phyloP scores from a whole-genome alignment of 2,113 vertebrate genomes.

The Austrofundulus limnaeus region DNA sequence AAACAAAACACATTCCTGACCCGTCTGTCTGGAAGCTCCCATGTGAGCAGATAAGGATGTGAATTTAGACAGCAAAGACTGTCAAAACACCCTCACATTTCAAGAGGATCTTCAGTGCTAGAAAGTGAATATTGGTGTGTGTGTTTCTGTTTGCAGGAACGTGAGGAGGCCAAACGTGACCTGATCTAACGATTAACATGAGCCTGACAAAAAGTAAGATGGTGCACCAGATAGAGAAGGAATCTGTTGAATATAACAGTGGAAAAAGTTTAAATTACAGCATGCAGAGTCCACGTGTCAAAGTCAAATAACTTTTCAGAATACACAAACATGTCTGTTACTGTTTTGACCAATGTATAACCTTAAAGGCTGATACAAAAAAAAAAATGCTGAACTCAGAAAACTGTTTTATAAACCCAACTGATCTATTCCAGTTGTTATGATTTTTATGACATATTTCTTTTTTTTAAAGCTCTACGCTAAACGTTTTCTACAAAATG shows the following conservation, averaged over 20 bases:
- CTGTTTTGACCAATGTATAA: background rate
- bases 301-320: background rate
- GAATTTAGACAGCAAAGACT: constrained; percentile 41
- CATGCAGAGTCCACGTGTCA: constrained; percentile 2
- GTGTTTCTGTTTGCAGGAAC: constrained; percentile 43
- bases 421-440: background rate
- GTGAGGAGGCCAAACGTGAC: constrained; percentile 49
- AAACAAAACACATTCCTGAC: constrained; percentile 74
- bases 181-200: constrained; percentile 21
- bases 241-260: background rate
- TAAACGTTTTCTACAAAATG: background rate
- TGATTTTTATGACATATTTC: too few relatives aligned
- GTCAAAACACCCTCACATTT: constrained; percentile 66
- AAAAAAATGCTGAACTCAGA: background rate
- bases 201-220: constrained; percentile 3
- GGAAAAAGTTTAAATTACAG: background rate
- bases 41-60: constrained; percentile 58
- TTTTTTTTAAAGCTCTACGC: background rate
- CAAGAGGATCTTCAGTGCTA: constrained; percentile 42
- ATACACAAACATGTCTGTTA: constrained; percentile 8
- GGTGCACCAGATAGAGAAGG: background rate
- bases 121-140: constrained; percentile 43
- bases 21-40: constrained; percentile 57
- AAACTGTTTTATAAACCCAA: background rate
- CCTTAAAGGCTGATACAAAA: background rate